phyloP scores from a whole-genome alignment of 2,888 invertebrate species.

The Arctia plantaginis region DNA sequence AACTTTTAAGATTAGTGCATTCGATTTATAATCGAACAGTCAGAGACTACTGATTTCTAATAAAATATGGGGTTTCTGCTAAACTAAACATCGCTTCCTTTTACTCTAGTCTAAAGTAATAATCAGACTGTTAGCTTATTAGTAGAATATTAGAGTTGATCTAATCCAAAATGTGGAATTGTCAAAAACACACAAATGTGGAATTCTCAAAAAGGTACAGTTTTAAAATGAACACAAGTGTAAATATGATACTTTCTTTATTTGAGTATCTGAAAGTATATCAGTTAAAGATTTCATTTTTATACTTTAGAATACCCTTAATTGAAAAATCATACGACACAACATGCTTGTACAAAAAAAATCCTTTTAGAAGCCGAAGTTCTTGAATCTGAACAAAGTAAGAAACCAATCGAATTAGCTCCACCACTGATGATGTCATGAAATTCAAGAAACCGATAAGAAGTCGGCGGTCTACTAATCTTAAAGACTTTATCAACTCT shows the following conservation, averaged over 20 bases:
- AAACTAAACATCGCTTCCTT: no score
- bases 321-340: not conserved
- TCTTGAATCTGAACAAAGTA: not conserved
- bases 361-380: not conserved
- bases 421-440: not conserved
- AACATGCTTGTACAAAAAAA: not conserved
- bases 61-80: no score
- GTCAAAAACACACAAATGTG: no score
- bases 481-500: slow-evolving; percentile 11
- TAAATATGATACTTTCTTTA: not conserved
- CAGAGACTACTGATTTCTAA: no score
- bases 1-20: not conserved
- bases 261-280: not conserved
- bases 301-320: not conserved
- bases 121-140: no score
- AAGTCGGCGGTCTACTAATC: slow-evolving; percentile 6
- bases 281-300: not conserved
- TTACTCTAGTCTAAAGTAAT: no score
- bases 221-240: no score
- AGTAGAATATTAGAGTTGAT: no score
- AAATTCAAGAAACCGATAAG: slow-evolving; percentile 8
- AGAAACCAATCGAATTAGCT: not conserved
- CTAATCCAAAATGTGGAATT: no score
- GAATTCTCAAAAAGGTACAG: no score
- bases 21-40: not conserved